phyloP scores from a whole-genome alignment of 2,113 vertebrate genomes.

The Corythaixoides concolor region DNA sequence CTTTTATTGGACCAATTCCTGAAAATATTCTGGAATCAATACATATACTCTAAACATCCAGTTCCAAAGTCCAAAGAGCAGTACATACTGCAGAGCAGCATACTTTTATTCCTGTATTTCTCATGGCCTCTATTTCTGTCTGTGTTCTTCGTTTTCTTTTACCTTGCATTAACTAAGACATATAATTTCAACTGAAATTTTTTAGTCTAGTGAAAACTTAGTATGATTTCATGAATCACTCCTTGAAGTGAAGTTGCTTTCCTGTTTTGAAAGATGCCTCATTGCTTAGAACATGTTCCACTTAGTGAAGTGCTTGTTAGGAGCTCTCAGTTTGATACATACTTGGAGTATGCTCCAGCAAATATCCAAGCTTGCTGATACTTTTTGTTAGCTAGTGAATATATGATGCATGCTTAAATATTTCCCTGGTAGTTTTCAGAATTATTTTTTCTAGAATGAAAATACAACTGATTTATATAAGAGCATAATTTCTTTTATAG shows the following conservation, averaged over 20 bases:
- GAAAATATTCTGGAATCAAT: neutral
- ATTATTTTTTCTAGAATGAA: neutral
- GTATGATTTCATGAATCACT: neutral
- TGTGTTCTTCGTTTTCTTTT: neutral
- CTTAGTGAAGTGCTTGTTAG: neutral
- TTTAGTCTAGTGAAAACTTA: neutral
- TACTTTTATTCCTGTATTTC: neutral
- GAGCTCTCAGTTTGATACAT: neutral
- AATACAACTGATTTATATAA: neutral
- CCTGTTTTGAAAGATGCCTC: neutral
- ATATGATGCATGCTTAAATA: neutral
- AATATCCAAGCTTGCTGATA: neutral
- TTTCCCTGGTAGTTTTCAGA: neutral
- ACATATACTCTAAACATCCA: neutral
- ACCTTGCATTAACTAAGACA: neutral
- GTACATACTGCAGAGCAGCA: neutral
- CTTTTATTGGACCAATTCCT: neutral
- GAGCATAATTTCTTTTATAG: neutral
- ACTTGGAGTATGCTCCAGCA: neutral
- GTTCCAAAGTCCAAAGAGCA: neutral
- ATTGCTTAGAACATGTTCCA: neutral
- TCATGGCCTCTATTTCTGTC: neutral
- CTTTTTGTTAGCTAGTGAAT: neutral
- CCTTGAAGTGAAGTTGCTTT: neutral
- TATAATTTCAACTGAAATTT: neutral